phyloP scores from a whole-genome alignment of 2,113 vertebrate genomes.

The Megaleporinus macrocephalus region DNA sequence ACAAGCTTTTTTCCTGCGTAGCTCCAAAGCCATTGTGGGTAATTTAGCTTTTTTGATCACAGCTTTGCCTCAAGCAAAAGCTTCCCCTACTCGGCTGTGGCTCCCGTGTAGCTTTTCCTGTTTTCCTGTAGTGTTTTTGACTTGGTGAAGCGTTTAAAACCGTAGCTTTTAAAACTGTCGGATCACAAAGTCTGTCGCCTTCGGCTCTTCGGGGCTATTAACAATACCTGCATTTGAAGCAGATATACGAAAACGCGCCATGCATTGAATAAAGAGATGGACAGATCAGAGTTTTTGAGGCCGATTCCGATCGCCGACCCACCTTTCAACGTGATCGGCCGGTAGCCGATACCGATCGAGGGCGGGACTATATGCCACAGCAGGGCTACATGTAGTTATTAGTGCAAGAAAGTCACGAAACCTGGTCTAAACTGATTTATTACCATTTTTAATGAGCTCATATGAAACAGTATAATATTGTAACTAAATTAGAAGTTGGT shows the following conservation, averaged over 20 bases:
- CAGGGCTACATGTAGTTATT: too few relatives aligned
- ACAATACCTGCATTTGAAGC: background rate
- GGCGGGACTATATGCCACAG: too few relatives aligned
- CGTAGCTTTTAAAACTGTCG: background rate
- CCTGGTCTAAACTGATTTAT: too few relatives aligned
- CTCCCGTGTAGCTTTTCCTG: background rate
- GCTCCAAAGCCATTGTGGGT: background rate
- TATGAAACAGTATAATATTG: too few relatives aligned
- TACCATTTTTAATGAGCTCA: too few relatives aligned
- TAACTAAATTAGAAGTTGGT: too few relatives aligned
- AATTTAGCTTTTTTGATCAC: constrained; percentile 16
- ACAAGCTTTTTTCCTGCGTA: background rate
- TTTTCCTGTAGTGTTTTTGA: background rate
- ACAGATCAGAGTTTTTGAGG: too few relatives aligned
- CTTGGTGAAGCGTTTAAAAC: background rate
- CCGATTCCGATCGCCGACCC: too few relatives aligned
- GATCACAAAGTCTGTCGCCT: background rate
- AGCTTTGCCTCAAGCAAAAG: background rate
- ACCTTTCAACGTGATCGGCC: too few relatives aligned
- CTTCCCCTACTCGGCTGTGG: background rate
- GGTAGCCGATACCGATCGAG: too few relatives aligned
- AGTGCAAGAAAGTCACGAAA: too few relatives aligned
- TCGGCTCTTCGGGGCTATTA: background rate
- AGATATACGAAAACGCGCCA: background rate
- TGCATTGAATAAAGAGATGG: too few relatives aligned